Base-by-base conservation (phyloP, 2,888 invertebrate species). In the Noctua comes region DNA sequence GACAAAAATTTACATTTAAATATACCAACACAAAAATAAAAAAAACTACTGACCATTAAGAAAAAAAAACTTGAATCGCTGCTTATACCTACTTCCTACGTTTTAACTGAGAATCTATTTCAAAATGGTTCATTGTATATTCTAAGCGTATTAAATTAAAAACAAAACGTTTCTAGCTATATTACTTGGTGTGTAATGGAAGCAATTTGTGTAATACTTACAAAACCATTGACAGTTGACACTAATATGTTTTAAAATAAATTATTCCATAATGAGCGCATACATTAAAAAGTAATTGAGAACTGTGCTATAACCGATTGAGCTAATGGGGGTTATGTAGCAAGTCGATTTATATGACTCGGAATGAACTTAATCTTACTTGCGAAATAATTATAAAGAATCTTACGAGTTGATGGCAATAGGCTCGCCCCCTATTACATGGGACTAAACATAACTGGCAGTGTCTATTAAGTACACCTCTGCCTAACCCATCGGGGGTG, bases 271-370 rank as follows among this genome's bases (percentile, higher is more conserved):
- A 54, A 79, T 46, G 72, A 71, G 27, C 18, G 24, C 43, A 79
- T 77, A 16, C 51, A 79, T 79, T 84, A 69, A 69, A 72, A 68
- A 68, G 8, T 64, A 43, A 84, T 72, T 65, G 46, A 46, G 43
- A 65, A 36, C 24, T 24, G 7, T 36, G 54, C 2, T 59, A 4
- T 0, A 57, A 11, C 16, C 59, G 3, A 77, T 59, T 70, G n/a
- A 70, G 27, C 6, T 51, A 5, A 57, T 51, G 4, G 10, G 21
- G n/a, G 13, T 46, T 51, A n/a, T 18, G 21, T 54, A 51, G n/a
- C 31, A 59, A 59, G 40, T 59, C 10, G 7, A 48, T 40, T 54
- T 54, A 54, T n/a, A 16, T 3, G 21, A 18, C n/a, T 65, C 31
- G 31, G 43, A 65, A 46, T 36, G 36, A n/a, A 51, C 62, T 11